These are phyloP conservation scores for Prunella fulvescens DNA, from an alignment of 2,113 vertebrate species.

Conservation along the genomic window DNA sequence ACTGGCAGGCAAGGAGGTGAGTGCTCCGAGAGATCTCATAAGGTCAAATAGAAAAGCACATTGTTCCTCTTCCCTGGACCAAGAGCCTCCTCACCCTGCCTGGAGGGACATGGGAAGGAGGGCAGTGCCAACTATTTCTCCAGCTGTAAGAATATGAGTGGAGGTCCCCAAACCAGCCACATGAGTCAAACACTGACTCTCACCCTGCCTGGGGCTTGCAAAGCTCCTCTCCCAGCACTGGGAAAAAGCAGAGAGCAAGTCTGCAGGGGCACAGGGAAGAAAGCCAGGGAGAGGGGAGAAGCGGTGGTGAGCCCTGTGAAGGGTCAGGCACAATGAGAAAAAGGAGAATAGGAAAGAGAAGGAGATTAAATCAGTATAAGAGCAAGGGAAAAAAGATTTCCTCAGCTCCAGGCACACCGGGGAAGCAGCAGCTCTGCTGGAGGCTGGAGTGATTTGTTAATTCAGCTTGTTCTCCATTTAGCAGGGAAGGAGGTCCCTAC, in stretches of 20 bases:
- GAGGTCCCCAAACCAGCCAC: neutral
- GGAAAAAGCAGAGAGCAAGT: neutral
- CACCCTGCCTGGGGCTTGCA: neutral
- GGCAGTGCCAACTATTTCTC: neutral
- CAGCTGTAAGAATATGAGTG: neutral
- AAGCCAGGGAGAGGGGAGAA: neutral
- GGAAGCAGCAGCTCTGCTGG: constrained; percentile 19
- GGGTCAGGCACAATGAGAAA: neutral
- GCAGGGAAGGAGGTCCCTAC: constrained; percentile 60
- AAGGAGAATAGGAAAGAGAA: neutral
- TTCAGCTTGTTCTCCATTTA: constrained; percentile 62
- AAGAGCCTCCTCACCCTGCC: neutral
- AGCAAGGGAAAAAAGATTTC: constrained; percentile 6
- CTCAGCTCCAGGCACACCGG: neutral
- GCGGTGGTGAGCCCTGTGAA: neutral
- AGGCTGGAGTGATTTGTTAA: constrained; percentile 65
- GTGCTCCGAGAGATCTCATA: neutral
- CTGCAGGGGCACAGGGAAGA: neutral
- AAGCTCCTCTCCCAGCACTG: neutral
- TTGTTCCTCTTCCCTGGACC: neutral
- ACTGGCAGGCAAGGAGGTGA: neutral
- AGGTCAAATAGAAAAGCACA: neutral
- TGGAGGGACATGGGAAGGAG: accelerated
- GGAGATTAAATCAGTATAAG: neutral
- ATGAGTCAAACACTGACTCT: accelerated